Base-by-base conservation (phyloP, 2,797 vertebrate genomes). In the Poeciliopsis presidionis region DNA sequence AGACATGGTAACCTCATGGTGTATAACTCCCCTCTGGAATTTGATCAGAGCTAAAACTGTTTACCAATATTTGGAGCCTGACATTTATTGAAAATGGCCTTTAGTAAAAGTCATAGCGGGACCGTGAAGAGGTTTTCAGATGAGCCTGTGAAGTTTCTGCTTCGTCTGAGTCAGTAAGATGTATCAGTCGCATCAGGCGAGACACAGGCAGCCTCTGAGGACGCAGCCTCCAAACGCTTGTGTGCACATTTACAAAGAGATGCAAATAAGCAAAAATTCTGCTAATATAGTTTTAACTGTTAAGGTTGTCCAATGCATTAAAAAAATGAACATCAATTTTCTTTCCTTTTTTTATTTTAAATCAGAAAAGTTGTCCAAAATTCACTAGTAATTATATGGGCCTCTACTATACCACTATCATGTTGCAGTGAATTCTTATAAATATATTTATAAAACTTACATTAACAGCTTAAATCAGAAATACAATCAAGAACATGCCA, bases 11-110 rank as follows among this genome's bases (percentile, higher is more conserved):
- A 86, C 89, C 90, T 90, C 86, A 81, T 86, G 78, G 71, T 86
- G 84, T 84, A 88, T 82, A 84, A 81, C 91, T 70, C 77, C 88
- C 87, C 90, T 81, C 79, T 93, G 91, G 90, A 94, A 94, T 94
- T 93, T 93, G 90, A 94, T 94, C 91, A 92, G 89, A 86, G 91
- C 93, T 94, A 86, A 93, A 92, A 93, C 84, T 94, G 94, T 95
- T 95, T 95, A 94, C 94, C 90, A 80, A 88, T 89, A 88, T 93
- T 93, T 93, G 88, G 80, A 84, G 90, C 80, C 90, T 95, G 94
- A 95, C 94, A 95, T 95, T 95, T 95, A 94, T 95, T 91, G 91
- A 95, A 92, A 94, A 91, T 95, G 95, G 94, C 95, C 94, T 95
- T 95, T 94, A 88, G 93, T 95, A 94, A 94, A 95, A 95, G 94